Percentiles rank a stretch among this genome's conserved stretches.
phyloP scores from a whole-genome alignment of 2,797 vertebrate species.

The Hoplostethus mediterraneus region DNA sequence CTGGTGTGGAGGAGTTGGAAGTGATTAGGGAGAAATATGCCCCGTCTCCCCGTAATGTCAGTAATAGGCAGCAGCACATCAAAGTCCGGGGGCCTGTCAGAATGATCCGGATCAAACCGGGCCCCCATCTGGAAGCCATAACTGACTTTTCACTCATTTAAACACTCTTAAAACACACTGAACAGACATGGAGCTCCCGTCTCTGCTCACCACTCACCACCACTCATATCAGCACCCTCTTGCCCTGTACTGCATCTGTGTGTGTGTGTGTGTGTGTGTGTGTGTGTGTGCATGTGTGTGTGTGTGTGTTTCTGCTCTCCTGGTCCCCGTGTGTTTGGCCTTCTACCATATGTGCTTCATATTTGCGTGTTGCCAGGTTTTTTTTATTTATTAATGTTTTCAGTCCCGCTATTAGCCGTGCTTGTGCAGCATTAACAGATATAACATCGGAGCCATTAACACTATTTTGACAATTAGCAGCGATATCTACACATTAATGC shows the following conservation, averaged over 20 bases:
- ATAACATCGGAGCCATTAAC: constrained; percentile 23
- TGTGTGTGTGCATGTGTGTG: constrained; percentile 27
- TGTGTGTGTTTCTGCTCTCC: constrained; percentile 17
- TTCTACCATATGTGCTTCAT: constrained; percentile 59
- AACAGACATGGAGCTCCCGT: constrained; percentile 83
- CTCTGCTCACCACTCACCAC: constrained; percentile 78
- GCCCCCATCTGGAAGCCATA: constrained; percentile 87
- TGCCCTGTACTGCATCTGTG: constrained; percentile 36
- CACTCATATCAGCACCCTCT: constrained; percentile 74
- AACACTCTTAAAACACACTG: constrained; percentile 84
- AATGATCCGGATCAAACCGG: constrained; percentile 85
- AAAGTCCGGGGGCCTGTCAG: constrained; percentile 85
- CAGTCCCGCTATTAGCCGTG: constrained; percentile 51
- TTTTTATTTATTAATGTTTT: constrained; percentile 69
- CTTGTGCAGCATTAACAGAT: constrained; percentile 26
- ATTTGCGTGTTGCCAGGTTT: constrained; percentile 65
- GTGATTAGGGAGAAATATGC: constrained; percentile 83
- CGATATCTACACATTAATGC: constrained; percentile 29
- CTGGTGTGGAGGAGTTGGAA: constrained; percentile 77
- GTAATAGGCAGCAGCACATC: constrained; percentile 88
- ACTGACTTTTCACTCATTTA: constrained; percentile 87
- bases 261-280: constrained; percentile 38
- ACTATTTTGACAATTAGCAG: constrained; percentile 36
- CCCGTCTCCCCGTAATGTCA: constrained; percentile 84
- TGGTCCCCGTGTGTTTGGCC: constrained; percentile 28